Base-by-base conservation (phyloP, 1,140 invertebrate species). In the Achatina immaculata region DNA sequence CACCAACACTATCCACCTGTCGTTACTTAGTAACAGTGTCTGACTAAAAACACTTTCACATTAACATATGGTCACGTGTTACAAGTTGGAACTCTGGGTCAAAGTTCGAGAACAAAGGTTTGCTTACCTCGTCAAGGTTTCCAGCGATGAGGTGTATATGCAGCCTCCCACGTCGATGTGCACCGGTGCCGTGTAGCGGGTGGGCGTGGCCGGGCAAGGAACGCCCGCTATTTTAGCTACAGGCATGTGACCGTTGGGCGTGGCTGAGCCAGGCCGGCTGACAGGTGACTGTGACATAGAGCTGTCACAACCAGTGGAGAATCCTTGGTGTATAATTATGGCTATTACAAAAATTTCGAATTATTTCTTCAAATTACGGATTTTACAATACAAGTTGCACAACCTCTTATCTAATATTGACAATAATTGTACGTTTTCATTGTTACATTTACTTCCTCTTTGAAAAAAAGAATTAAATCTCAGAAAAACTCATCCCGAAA, bases 91-190 rank as follows among this genome's bases (percentile, higher is more conserved):
- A n/a, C n/a, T n/a, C n/a, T n/a, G n/a, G n/a, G n/a, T n/a, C n/a
- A n/a, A n/a, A n/a, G n/a, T n/a, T n/a, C n/a, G n/a, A n/a, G n/a
- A 31, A 3, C 1, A 62, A 62, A 11, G 21, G 31, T 62, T 2
- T n/a, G 90, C 95, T 95, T 93, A 98, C 96, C 96, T 96, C 83
- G 97, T 99, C 0, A 99, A 93, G 1, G 97, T 99, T 92, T 98
- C 96, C 88, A 99, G 92, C 0, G 97, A 98, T 0, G 96, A 98
- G 0, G 97, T 99, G 91, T 98, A 99, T 84, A 98, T 98, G 43
- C 96, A 96, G 0, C 97, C 97, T 11, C 97, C 97, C 24, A 99
- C 97, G 89, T 99, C 97, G 85, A 99, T 98, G 90, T 99, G 97
- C 0, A 99, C 97, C 0, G 97, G 97, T 0, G 97, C 97, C 24